These are phyloP conservation scores for Bombyx huttoni DNA, from an alignment of 2,888 invertebrate species.

Conservation along the genomic window DNA sequence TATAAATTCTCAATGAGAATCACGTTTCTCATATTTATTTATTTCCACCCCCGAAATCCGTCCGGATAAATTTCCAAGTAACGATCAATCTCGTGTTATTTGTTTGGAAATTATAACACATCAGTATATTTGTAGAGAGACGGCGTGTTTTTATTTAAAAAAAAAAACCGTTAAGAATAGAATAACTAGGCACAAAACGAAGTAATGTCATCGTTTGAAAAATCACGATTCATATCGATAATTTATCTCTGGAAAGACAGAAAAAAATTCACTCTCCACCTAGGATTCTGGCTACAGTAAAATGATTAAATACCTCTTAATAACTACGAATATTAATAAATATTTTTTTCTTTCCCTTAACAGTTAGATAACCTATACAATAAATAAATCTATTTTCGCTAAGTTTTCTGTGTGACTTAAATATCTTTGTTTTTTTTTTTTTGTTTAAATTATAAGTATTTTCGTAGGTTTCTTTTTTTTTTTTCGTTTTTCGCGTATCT, in stretches of 20 bases:
- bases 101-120: too few relatives aligned
- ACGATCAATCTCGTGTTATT: too few relatives aligned
- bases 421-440: constrained; percentile 25
- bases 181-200: too few relatives aligned
- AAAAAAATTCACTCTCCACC: too few relatives aligned
- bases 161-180: too few relatives aligned
- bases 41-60: constrained; percentile 11
- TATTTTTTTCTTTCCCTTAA: constrained; percentile 65
- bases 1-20: constrained; percentile 15
- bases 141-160: too few relatives aligned
- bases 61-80: too few relatives aligned
- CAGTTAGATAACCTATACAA: constrained; percentile 16
- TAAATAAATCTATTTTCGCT: constrained; percentile 65
- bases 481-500: constrained; percentile 39
- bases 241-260: too few relatives aligned
- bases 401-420: constrained; percentile 45
- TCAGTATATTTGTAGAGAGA: too few relatives aligned
- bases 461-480: constrained; percentile 33
- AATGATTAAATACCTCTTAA: constrained; percentile 56
- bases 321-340: constrained; percentile 53
- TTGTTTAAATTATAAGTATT: constrained; percentile 43
- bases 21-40: constrained; percentile 12
- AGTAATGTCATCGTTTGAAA: too few relatives aligned
- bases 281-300: constrained; percentile 45
- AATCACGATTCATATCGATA: too few relatives aligned